A percentile compares a stretch with the other conserved stretches of the same genome.
phyloP scores from a whole-genome alignment of 2,113 vertebrate genomes.

The Perca schrenkii region DNA sequence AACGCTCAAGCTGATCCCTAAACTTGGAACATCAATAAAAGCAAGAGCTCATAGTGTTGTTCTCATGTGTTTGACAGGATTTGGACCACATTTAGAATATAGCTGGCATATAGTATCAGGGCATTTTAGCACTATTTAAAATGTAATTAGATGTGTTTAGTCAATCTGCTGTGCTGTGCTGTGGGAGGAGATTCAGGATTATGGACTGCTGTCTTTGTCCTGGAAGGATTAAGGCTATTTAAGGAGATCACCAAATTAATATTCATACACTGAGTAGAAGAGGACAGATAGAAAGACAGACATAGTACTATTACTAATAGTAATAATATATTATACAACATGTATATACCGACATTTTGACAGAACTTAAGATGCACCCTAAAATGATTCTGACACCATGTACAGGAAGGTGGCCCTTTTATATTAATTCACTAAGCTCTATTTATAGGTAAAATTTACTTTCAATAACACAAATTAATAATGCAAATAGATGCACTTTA shows the following conservation, averaged over 20 bases:
- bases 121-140: conserved; percentile 52
- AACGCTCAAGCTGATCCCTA: conserved; percentile 3
- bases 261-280: conserved; percentile 60
- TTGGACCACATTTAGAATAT: conserved; percentile 34
- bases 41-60: background rate
- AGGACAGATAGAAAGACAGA: conserved; percentile 37
- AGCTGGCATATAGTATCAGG: conserved; percentile 34
- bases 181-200: conserved; percentile 76
- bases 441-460: background rate
- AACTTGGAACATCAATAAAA: conserved; percentile 14
- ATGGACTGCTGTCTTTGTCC: conserved; percentile 73
- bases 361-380: background rate
- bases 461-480: conserved; percentile 12
- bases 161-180: conserved; percentile 51
- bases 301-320: background rate
- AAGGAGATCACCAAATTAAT: conserved; percentile 79
- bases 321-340: background rate
- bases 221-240: conserved; percentile 72
- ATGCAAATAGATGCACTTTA: background rate
- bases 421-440: background rate
- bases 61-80: conserved; percentile 29
- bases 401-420: conserved; percentile 2
- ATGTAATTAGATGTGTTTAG: conserved; percentile 63
- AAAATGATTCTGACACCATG: background rate
- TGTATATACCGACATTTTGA: background rate